Evolutionary conservation across 2,888 invertebrate genomes (phyloP).

Genomic region (Matsumyia berberina): DNA sequence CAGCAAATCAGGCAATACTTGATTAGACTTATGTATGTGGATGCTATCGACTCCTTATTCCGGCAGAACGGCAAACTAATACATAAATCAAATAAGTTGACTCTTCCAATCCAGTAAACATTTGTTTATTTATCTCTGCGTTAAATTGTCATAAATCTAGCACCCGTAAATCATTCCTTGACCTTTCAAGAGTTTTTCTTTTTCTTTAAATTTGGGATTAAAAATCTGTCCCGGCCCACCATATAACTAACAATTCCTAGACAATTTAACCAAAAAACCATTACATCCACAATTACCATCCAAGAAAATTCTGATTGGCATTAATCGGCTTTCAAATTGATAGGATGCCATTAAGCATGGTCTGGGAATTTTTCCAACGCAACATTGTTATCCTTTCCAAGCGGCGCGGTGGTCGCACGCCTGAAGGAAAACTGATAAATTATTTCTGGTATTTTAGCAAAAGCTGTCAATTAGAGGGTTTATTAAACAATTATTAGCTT

Average conservation of each 20-base stretch:
- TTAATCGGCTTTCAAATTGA: constrained; percentile 59
- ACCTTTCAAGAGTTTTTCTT: too few relatives aligned
- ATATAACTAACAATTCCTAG: background rate
- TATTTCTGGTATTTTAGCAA: constrained; percentile 32
- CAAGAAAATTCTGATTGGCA: constrained; percentile 46
- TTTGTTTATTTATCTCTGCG: too few relatives aligned
- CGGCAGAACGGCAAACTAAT: too few relatives aligned
- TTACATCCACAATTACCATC: background rate
- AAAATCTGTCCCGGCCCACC: too few relatives aligned
- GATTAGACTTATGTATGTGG: too few relatives aligned
- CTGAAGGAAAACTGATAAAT: constrained; percentile 40
- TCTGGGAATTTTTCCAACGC: constrained; percentile 30
- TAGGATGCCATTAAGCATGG: constrained; percentile 35
- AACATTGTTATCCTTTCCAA: background rate
- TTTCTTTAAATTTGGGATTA: too few relatives aligned
- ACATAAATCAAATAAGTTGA: too few relatives aligned
- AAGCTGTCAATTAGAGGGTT: constrained; percentile 49
- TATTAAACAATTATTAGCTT: constrained; percentile 58
- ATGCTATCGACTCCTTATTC: too few relatives aligned
- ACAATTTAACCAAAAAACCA: background rate
- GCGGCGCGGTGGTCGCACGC: background rate
- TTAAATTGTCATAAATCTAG: too few relatives aligned
- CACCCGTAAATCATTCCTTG: too few relatives aligned
- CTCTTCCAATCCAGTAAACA: too few relatives aligned
- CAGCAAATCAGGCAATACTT: too few relatives aligned